A percentile compares a stretch with the other conserved stretches of the same genome.
These are phyloP conservation scores for Polyodon spathula DNA, from an alignment of 2,113 vertebrate genomes.

Conservation along the genomic window DNA sequence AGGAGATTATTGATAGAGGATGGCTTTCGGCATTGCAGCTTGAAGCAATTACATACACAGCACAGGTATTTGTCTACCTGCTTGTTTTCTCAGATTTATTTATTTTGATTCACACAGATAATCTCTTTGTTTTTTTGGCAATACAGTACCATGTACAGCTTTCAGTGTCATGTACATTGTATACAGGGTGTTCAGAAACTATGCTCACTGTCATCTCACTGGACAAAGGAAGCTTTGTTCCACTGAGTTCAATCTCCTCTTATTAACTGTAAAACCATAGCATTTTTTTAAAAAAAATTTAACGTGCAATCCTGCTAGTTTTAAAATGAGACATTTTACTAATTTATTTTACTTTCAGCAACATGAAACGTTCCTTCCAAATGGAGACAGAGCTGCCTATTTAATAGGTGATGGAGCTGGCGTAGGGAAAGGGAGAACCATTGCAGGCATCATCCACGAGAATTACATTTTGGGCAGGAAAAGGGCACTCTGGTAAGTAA, in stretches of 20 bases:
- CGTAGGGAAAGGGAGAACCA: constrained; percentile 94
- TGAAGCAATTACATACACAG: constrained; percentile 90
- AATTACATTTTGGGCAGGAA: constrained; percentile 94
- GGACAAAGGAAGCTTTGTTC: too few relatives aligned
- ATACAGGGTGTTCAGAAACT: too few relatives aligned
- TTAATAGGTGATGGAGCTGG: constrained; percentile 95
- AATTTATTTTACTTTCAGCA: constrained; percentile 59
- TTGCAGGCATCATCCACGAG: constrained; percentile 94
- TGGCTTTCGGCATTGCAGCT: constrained; percentile 92
- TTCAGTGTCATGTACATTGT: too few relatives aligned
- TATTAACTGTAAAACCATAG: not conserved
- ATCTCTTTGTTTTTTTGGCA: constrained; percentile 2
- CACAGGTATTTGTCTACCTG: constrained; percentile 61
- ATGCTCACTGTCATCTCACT: too few relatives aligned
- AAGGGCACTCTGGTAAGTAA: constrained; percentile 86
- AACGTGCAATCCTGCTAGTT: not conserved
- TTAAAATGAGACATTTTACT: not conserved
- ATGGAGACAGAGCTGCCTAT: constrained; percentile 88
- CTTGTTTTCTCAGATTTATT: not conserved
- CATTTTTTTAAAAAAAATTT: not conserved
- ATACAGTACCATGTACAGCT: too few relatives aligned
- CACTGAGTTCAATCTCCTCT: too few relatives aligned
- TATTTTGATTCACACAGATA: not conserved
- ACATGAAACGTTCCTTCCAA: constrained; percentile 96
- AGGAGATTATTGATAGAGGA: constrained; percentile 87